A percentile compares a stretch with the other conserved stretches of the same genome.
These are phyloP conservation scores for Trematomus bernacchii DNA, from an alignment of 2,797 vertebrate genomes.

Conservation along the genomic window DNA sequence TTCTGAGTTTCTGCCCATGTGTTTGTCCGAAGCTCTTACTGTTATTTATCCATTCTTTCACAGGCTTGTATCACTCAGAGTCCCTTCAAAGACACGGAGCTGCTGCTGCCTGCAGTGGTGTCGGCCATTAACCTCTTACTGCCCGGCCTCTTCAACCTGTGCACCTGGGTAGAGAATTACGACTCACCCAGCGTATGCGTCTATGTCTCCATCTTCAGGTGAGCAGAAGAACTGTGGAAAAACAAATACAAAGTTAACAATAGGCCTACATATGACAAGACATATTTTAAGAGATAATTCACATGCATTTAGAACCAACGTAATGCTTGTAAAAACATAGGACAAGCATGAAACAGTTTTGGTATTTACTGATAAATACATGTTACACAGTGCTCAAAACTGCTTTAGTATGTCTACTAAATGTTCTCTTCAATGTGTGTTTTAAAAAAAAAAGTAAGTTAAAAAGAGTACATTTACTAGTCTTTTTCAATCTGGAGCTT, in stretches of 20 bases:
- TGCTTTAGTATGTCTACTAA: neutral
- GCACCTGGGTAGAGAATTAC: slow-evolving; percentile 82
- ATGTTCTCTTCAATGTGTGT: neutral
- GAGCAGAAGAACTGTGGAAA: slow-evolving; percentile 7
- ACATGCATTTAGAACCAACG: no score
- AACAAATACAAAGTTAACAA: neutral
- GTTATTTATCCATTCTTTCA: neutral
- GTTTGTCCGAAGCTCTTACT: neutral
- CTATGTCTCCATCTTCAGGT: slow-evolving; percentile 90
- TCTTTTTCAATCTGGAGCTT: neutral
- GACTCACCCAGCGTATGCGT: slow-evolving; percentile 82
- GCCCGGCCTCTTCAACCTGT: slow-evolving; percentile 86
- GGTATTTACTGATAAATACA: neutral
- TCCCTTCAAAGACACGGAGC: slow-evolving; percentile 39
- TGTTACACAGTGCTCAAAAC: neutral
- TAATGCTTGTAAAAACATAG: neutral
- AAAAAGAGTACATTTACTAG: no score
- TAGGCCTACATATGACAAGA: neutral
- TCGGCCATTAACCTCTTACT: slow-evolving; percentile 85
- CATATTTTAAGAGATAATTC: neutral
- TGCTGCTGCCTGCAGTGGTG: slow-evolving; percentile 86
- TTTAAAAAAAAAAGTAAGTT: neutral
- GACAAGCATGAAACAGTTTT: neutral
- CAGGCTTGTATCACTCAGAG: neutral
- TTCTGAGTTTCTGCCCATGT: neutral